Conservation (phyloP, 2,113 vertebrate genomes). For the Nanorana parkeri region DNA sequence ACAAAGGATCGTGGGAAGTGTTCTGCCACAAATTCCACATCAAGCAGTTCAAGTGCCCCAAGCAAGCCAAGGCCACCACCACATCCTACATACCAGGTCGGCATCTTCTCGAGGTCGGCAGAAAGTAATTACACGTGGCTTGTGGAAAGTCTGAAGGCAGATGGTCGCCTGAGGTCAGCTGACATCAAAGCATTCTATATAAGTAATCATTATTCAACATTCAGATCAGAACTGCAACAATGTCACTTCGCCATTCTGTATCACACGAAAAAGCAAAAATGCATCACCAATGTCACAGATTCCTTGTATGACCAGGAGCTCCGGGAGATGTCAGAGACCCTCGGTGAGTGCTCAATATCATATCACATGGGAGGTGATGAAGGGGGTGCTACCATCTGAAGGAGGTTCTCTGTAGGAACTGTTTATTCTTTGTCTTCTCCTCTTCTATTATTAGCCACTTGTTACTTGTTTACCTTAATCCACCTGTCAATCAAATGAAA, state of each 20-base stretch:
- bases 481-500: too few species aligned
- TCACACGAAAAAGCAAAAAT: slow-evolving; percentile 10
- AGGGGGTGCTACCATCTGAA: too few species aligned
- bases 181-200: neutral
- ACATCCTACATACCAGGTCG: neutral
- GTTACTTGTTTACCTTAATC: too few species aligned
- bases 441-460: too few species aligned
- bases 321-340: neutral
- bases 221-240: neutral
- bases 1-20: too few species aligned
- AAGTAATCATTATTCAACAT: neutral
- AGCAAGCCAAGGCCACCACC: too few species aligned
- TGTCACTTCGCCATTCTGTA: slow-evolving; percentile 21
- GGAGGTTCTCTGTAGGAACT: too few species aligned
- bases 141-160: neutral
- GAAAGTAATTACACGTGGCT: neutral
- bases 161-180: neutral
- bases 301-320: slow-evolving; percentile 7
- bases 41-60: too few species aligned
- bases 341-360: neutral
- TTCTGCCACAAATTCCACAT: too few species aligned
- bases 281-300: slow-evolving; percentile 7
- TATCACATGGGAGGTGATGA: too few species aligned
- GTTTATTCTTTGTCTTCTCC: too few species aligned
- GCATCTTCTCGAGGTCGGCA: slow-evolving; percentile 5